Evolutionary conservation across 2,113 vertebrate genomes (phyloP).

Genomic region (Lucifuga dentata): DNA sequence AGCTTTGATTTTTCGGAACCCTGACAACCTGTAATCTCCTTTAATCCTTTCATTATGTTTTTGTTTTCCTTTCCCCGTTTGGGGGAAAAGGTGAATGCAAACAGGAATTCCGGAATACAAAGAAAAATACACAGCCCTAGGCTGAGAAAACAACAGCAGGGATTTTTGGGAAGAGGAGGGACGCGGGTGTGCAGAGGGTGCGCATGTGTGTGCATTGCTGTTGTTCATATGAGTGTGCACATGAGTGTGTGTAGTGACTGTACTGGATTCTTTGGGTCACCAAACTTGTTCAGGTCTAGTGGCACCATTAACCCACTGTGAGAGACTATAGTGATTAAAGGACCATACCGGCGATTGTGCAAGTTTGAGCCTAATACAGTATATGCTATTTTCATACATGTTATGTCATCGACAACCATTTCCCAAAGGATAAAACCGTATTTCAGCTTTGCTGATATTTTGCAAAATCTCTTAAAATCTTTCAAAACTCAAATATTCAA

Average conservation of each 20-base stretch:
- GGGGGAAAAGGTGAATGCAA: conserved; percentile 77
- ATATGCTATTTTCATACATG: too few species aligned
- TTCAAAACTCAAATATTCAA: too few species aligned
- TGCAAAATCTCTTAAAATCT: too few species aligned
- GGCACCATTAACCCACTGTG: conserved; percentile 11
- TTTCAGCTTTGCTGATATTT: too few species aligned
- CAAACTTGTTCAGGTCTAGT: conserved; percentile 27
- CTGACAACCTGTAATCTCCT: conserved; percentile 73
- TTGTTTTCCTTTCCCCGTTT: conserved; percentile 74
- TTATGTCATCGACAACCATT: too few species aligned
- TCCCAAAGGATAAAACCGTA: too few species aligned
- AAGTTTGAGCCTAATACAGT: too few species aligned
- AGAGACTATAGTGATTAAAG: background rate
- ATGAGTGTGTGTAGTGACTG: conserved; percentile 2
- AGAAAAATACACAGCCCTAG: conserved; percentile 76
- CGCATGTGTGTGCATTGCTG: conserved; percentile 20
- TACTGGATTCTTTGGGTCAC: conserved; percentile 20
- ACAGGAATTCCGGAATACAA: conserved; percentile 81
- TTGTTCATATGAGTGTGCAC: conserved; percentile 44
- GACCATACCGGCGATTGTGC: too few species aligned
- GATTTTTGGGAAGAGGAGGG: conserved; percentile 59
- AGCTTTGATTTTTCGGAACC: conserved; percentile 60
- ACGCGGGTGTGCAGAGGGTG: conserved; percentile 42
- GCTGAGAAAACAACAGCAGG: conserved; percentile 74
- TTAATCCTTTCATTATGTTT: conserved; percentile 81